Base-by-base conservation (phyloP, 2,797 vertebrate species). In the Sebastes taczanowskii region DNA sequence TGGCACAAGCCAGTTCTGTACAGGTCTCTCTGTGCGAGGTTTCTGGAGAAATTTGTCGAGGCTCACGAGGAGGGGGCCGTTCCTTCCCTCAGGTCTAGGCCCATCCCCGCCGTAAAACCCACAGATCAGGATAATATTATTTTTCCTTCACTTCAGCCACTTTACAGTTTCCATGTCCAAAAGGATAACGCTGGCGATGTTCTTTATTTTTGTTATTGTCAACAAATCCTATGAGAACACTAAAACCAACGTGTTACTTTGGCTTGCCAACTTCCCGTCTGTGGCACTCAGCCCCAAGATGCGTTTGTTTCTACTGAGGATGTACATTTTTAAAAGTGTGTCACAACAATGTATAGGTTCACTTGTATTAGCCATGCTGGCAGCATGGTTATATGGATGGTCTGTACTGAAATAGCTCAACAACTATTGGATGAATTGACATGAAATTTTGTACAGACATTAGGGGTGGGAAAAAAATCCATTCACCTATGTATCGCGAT, bases 11-110 rank as follows among this genome's bases (percentile, higher is more conserved):
- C 56, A 60, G 69, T 20, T 34, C 29, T 78, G 16, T 55, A 9
- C 55, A 59, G 68, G 71, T 83, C 46, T 72, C 62, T 59, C 35
- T 72, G 38, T 64, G 52, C 23, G 16, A 68, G 22, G 30, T 75
- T 88, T 68, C 74, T 63, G 59, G n/a, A 80, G 38, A 82, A 74
- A 72, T 83, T 76, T 86, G 86, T 88, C 18, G 23, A 78, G 80
- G 72, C 75, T 86, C 72, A 86, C 30, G 25, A 68, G 34, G 35
- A 35, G 46, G 49, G 42, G 65, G 29, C 18, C 66, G 32, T 35
- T 70, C 59, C 35, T 70, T 76, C 38, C 32, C 55, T 71, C 13
- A 23, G 20, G 32, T 73, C 18, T 38, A 22, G 27, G 16, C 29
- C 58, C 71, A 65, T 59, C 23, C 30, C 16, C 4, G 11, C 4